Evolutionary conservation across 2,888 invertebrate species (phyloP).

Genomic region (Sinhomidia bicolor): DNA sequence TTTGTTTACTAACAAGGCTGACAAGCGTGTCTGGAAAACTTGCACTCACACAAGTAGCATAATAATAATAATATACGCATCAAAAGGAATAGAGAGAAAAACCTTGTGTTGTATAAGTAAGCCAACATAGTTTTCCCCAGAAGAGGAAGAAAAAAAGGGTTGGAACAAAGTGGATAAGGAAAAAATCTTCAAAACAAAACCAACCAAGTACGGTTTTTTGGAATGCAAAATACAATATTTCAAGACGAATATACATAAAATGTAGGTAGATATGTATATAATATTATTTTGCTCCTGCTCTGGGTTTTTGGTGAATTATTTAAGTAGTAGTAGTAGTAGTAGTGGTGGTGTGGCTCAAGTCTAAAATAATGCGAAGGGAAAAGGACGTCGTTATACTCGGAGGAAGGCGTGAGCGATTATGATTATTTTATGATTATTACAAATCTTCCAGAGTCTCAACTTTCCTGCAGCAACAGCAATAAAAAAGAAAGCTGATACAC

Average conservation of each 20-base stretch:
- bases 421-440: slow-evolving; percentile 67
- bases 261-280: background rate
- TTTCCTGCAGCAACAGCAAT: slow-evolving; percentile 36
- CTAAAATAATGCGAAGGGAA: background rate
- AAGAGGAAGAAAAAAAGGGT: too few relatives aligned
- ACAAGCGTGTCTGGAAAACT: slow-evolving; percentile 61
- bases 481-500: slow-evolving; percentile 32
- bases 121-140: background rate
- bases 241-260: too few relatives aligned
- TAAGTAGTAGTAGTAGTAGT: too few relatives aligned
- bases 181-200: background rate
- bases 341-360: too few relatives aligned
- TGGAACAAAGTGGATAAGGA: background rate
- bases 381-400: background rate
- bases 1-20: slow-evolving; percentile 71
- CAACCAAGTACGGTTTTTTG: background rate
- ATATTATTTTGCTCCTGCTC: too few relatives aligned
- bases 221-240: slow-evolving; percentile 9
- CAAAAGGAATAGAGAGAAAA: background rate
- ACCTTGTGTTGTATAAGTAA: background rate
- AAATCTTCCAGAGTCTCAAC: slow-evolving; percentile 58
- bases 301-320: background rate
- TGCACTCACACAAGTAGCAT: slow-evolving; percentile 46
- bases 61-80: too few relatives aligned
- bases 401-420: slow-evolving; percentile 40